These are phyloP conservation scores for Drosophila nasuta DNA, from an alignment of 1,140 invertebrate species.

Conservation along the genomic window DNA sequence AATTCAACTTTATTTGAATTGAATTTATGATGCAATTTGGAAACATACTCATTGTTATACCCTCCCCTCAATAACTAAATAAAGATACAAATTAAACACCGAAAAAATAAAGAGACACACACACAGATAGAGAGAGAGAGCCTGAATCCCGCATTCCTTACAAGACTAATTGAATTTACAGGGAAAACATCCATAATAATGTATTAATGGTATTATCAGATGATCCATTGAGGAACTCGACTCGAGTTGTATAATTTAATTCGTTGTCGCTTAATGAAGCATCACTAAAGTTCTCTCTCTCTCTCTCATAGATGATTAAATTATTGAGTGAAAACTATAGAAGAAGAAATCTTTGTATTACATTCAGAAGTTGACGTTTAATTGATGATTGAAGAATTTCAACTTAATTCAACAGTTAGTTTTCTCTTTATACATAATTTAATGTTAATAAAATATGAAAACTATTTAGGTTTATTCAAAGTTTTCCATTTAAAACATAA, in stretches of 20 bases:
- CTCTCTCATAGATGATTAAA: background rate
- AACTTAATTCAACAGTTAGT: background rate
- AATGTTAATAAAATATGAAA: too few species aligned
- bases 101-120: background rate
- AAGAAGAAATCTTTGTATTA: background rate
- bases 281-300: slow-evolving; percentile 2
- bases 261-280: slow-evolving; percentile 12
- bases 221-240: background rate
- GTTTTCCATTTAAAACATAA: too few species aligned
- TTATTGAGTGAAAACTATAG: background rate
- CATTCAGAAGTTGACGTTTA: background rate
- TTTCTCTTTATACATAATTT: background rate
- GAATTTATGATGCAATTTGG: slow-evolving; percentile 69
- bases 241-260: slow-evolving; percentile 6
- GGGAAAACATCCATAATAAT: slow-evolving; percentile 15
- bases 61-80: slow-evolving; percentile 14
- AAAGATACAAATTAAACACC: slow-evolving; percentile 33
- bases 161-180: slow-evolving; percentile 49
- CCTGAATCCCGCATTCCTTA: slow-evolving; percentile 54
- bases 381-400: background rate
- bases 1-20: slow-evolving; percentile 68
- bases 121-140: background rate
- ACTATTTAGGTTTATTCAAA: too few species aligned
- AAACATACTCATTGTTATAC: background rate
- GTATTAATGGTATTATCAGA: slow-evolving; percentile 9